Percentiles rank a stretch among this genome's conserved stretches.
These are phyloP conservation scores for Cryptocephalus moraei DNA, from an alignment of 2,888 invertebrate species.

Conservation along the genomic window DNA sequence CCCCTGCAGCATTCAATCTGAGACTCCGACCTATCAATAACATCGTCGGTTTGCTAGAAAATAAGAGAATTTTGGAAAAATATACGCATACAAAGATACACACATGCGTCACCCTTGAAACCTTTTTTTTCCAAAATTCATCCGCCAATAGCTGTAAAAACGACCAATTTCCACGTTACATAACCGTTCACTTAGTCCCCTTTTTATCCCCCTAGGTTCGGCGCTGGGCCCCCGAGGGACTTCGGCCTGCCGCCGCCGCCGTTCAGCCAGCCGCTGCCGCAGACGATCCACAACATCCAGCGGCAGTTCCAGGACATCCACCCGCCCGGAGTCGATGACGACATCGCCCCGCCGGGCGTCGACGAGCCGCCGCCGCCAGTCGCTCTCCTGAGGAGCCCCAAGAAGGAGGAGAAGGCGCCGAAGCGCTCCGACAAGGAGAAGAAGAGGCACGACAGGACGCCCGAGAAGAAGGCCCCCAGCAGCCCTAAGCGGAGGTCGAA, in stretches of 20 bases:
- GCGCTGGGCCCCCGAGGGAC: constrained; percentile 17
- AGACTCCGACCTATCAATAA: too few species aligned
- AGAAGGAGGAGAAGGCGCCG: constrained; percentile 1
- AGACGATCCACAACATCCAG: constrained; percentile 19
- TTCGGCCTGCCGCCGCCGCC: constrained; percentile 19
- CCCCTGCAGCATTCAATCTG: too few species aligned
- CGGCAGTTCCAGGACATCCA: constrained; percentile 19
- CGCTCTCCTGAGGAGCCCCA: constrained; percentile 22
- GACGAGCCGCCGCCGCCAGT: constrained; percentile 54
- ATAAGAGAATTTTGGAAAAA: too few species aligned
- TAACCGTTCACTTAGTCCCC: too few species aligned
- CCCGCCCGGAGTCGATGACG: constrained; percentile 37
- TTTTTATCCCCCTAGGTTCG: constrained; percentile 21
- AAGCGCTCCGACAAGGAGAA: constrained; percentile 9
- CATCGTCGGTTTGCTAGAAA: too few species aligned
- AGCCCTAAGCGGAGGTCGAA: constrained; percentile 34
- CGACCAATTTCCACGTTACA: too few species aligned
- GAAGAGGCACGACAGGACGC: constrained; percentile 16
- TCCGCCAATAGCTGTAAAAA: too few species aligned
- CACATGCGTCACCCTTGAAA: too few species aligned
- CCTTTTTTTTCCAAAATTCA: too few species aligned
- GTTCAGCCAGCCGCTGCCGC: constrained; percentile 16
- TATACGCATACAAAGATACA: too few species aligned
- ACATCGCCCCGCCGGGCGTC: constrained; percentile 51
- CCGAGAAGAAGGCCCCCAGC: constrained; percentile 23